Evolutionary conservation across 2,888 invertebrate species (phyloP), one percentile per base, ranked within the genome.

Genomic region (Lochmaea capreae): DNA sequence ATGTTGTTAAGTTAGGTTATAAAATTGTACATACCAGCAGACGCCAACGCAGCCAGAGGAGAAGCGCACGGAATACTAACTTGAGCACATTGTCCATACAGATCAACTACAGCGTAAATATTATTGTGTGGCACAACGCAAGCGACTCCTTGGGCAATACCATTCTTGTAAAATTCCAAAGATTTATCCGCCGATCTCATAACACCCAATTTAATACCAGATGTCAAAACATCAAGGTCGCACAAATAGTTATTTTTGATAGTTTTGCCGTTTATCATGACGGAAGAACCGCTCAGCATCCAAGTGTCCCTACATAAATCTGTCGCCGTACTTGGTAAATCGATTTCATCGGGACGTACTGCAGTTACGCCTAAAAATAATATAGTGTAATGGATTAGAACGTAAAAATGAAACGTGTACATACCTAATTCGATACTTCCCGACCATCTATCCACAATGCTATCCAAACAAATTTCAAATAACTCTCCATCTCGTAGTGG

Each of bases 31-130:
- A 5, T 78, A 80, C 80, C 79, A 76, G 72, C 43, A 9, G 77
- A 76, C 1, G 76, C 70, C 49, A 75, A 77, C 72, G 59, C 88
- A 16, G 82, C 84, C 26, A 85, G 69, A 3, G 87, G 86, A 3
- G 86, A 85, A 26, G 82, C 83, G 73, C 86, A 86, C 6, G 85
- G 85, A 66, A 86, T 86, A 78, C 88, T 91, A 18, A 97, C 97
- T 90, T 97, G 96, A 1, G 97, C 95, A 87, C 98, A 98, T 85
- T 96, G 96, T 0, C 97, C 97, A 84, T 97, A 97, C 67, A 98
- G 89, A 88, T 98, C 97, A 66, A 98, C 93, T n/a, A 98, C 97
- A 2, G 97, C 97, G 88, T 95, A 98, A 70, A 97, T 92, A 86
- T 93, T 95, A 52, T 91, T 88, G 75, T 94, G 93, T 4, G 94